Conservation (phyloP, 2,888 invertebrate genomes). For the Gari tellinella region DNA sequence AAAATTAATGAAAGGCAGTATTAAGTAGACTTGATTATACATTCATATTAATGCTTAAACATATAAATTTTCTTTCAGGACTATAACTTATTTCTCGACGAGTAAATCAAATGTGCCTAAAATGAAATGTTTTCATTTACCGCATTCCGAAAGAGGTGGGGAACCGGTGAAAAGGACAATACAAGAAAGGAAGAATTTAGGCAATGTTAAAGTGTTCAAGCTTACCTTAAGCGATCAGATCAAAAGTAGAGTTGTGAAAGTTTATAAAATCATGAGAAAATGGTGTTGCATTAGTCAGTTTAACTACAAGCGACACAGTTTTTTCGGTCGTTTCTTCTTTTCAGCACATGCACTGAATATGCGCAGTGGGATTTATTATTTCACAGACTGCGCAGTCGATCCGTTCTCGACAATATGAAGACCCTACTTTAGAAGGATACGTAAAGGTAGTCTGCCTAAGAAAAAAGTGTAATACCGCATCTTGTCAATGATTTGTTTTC, state of each 20-base stretch:
- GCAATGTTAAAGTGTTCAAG: background rate
- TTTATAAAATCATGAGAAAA: conserved; percentile 61
- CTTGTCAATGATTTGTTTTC: too few relatives aligned
- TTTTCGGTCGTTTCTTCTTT: conserved; percentile 48
- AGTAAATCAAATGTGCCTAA: too few relatives aligned
- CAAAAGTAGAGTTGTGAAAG: conserved; percentile 17
- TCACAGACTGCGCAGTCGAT: conserved; percentile 47
- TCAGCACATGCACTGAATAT: conserved; percentile 73
- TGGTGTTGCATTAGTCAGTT: conserved; percentile 13
- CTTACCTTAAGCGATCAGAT: conserved; percentile 27
- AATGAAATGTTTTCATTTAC: too few relatives aligned
- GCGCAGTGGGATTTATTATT: conserved; percentile 61
- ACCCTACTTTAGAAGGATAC: conserved; percentile 45
- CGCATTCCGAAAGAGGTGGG: background rate
- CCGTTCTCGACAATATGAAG: conserved; percentile 24
- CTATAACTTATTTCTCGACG: too few relatives aligned
- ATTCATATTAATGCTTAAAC: too few relatives aligned
- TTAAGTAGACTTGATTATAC: too few relatives aligned
- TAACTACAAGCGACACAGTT: conserved; percentile 19
- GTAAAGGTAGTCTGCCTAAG: too few relatives aligned
- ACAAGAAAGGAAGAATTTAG: background rate
- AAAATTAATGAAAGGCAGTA: too few relatives aligned
- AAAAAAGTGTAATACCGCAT: too few relatives aligned
- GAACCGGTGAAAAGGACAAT: conserved; percentile 23
- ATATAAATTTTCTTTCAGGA: too few relatives aligned